phyloP scores from a whole-genome alignment of 1,140 invertebrate species.

The Manduca sexta region DNA sequence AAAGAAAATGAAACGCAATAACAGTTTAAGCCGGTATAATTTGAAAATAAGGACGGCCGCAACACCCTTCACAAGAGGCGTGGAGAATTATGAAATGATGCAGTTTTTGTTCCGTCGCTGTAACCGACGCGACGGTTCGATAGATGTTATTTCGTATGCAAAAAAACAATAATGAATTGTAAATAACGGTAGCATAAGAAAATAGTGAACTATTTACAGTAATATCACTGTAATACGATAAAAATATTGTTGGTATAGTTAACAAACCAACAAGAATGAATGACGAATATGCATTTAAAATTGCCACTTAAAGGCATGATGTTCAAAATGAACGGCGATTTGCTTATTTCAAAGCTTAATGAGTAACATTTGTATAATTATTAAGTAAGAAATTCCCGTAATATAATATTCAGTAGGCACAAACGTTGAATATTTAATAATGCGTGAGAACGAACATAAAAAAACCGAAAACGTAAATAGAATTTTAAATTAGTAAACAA shows the following conservation, averaged over 20 bases:
- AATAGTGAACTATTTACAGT: no score
- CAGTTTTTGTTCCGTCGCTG: not conserved
- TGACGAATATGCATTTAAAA: no score
- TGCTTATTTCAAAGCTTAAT: no score
- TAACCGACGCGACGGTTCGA: not conserved
- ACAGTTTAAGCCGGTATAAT: constrained; percentile 6
- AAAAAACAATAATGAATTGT: not conserved
- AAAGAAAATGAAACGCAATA: constrained; percentile 18
- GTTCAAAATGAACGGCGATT: no score
- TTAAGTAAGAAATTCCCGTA: not conserved
- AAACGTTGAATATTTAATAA: constrained; percentile 39
- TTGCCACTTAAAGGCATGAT: no score
- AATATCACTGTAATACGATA: no score
- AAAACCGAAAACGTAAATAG: constrained; percentile 11
- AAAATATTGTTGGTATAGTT: no score
- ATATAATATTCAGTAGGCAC: constrained; percentile 13
- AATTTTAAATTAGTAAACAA: constrained; percentile 24
- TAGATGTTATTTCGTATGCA: not conserved
- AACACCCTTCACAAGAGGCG: constrained; percentile 1
- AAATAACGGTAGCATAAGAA: no score
- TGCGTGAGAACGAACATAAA: constrained; percentile 44
- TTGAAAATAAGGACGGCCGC: constrained; percentile 1
- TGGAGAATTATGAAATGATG: not conserved
- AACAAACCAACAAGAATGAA: no score
- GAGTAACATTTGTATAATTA: not conserved